Conservation (phyloP, 1,140 invertebrate genomes). For the Venustaconcha ellipsiformis region DNA sequence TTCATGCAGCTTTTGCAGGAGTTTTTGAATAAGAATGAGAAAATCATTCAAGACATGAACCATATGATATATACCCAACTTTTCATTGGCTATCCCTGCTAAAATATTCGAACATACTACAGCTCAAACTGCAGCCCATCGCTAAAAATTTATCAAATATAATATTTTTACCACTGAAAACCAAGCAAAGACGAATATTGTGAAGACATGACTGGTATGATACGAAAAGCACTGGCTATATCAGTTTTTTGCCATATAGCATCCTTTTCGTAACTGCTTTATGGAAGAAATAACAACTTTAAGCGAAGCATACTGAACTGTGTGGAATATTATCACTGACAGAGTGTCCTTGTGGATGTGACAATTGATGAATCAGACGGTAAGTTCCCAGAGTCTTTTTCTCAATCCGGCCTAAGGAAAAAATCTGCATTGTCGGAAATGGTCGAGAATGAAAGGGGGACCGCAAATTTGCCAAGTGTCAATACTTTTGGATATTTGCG, state of each 20-base stretch:
- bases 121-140: conserved; percentile 2
- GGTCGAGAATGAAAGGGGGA: not conserved
- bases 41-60: conserved; percentile 34
- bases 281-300: conserved; percentile 17
- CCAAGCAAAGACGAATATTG: conserved; percentile 24
- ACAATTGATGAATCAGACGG: conserved; percentile 34
- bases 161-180: conserved; percentile 24
- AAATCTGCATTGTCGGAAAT: conserved; percentile 5
- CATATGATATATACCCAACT: not conserved
- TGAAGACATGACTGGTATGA: conserved; percentile 20
- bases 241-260: conserved; percentile 30
- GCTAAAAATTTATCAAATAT: conserved; percentile 17
- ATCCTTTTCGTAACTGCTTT: not conserved
- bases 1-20: too few species aligned
- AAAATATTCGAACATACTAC: conserved; percentile 28
- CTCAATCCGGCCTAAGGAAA: not conserved
- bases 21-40: not conserved
- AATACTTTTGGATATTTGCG: conserved; percentile 23
- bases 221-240: conserved; percentile 29
- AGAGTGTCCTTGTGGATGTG: conserved; percentile 20
- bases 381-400: not conserved
- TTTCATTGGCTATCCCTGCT: conserved; percentile 14
- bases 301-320: conserved; percentile 27
- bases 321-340: conserved; percentile 26
- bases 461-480: not conserved